Evolutionary conservation across 92 coral and sea anemone species (phyloP), one percentile per base, ranked within the genome.

Genomic region (Hydrozoanthus gracilis): DNA sequence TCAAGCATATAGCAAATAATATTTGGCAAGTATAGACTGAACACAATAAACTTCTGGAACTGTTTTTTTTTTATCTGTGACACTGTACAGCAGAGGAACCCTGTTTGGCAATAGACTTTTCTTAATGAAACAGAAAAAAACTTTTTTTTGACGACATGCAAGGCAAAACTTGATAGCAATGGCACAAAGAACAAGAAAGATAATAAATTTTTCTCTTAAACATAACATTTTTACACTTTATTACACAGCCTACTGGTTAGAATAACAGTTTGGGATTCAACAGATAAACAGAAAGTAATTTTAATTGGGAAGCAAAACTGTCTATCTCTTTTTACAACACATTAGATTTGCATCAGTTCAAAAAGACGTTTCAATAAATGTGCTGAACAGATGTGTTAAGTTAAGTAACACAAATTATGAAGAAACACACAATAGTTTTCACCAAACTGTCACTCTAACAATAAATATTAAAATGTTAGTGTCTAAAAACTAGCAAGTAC

Each of bases 401-500:
- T 27, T 27, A 0, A 27, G 39, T 27, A 27, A 27, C 39, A 27
- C 39, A 27, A 27, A 2, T 27, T 27, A 27, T 27, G 39, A 27
- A 27, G 39, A 27, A 27, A 27, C 39, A 27, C 39, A 27, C 39
- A 39, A 65, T 10, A 4, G 15, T 55, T 12, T 3, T 15, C 11
- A 15, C 62, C 74, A 79, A 48, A 62, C 27, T 80, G 46, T 47
- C 73, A 80, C 51, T 80, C 44, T 62, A 68, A 80, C 17, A 47
- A 35, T 49, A 35, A 17, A 49, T 80, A 64, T 18, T 65, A 48
- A 9, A 45, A 4, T 7, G 17, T 76, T 76, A 76, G 82, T 52
- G 51, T 16, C 51, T 56, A 77, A 65, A 80, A 65, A 80, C 84
- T 80, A 80, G 85, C 85, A 80, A 80, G 85, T 12, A 65, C 74